Conservation (phyloP, 2,797 vertebrate species). For the Amniataba percoides region DNA sequence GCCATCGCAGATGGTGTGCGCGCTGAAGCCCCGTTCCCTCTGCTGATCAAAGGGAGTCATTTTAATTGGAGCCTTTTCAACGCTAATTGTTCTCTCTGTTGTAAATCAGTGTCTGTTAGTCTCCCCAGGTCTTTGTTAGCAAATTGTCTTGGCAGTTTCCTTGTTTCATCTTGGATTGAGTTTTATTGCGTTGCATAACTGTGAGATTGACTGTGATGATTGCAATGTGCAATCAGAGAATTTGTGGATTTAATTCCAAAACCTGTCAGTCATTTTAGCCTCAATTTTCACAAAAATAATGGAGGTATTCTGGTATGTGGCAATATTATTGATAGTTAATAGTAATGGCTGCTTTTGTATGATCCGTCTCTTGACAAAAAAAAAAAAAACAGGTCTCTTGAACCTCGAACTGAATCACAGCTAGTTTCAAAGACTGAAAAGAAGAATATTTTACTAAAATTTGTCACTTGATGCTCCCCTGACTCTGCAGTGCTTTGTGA, state of each 20-base stretch:
- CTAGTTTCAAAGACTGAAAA: neutral
- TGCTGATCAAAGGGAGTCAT: conserved; percentile 79
- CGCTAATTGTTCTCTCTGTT: conserved; percentile 83
- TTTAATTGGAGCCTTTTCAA: conserved; percentile 83
- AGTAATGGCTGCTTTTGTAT: conserved; percentile 15
- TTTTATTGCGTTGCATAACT: conserved; percentile 67
- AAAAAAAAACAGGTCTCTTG: neutral
- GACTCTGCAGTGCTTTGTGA: conserved; percentile 20
- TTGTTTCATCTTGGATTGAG: conserved; percentile 75
- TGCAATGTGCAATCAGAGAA: conserved; percentile 47
- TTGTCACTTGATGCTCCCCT: neutral
- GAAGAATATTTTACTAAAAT: neutral
- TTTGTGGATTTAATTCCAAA: conserved; percentile 37
- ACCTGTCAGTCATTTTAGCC: conserved; percentile 23
- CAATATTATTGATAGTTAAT: neutral
- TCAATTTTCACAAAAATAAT: neutral
- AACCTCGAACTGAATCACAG: neutral
- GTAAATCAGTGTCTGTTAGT: conserved; percentile 80
- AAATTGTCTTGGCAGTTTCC: conserved; percentile 78
- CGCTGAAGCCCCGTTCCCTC: conserved; percentile 59
- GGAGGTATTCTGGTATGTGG: neutral
- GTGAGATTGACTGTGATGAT: conserved; percentile 64
- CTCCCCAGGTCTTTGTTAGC: conserved; percentile 78
- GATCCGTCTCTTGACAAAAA: neutral
- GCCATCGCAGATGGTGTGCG: conserved; percentile 71